Evolutionary conservation across 2,797 vertebrate species (phyloP), one percentile per base, ranked within the genome.

Genomic region (Hippopotamyrus pictus): DNA sequence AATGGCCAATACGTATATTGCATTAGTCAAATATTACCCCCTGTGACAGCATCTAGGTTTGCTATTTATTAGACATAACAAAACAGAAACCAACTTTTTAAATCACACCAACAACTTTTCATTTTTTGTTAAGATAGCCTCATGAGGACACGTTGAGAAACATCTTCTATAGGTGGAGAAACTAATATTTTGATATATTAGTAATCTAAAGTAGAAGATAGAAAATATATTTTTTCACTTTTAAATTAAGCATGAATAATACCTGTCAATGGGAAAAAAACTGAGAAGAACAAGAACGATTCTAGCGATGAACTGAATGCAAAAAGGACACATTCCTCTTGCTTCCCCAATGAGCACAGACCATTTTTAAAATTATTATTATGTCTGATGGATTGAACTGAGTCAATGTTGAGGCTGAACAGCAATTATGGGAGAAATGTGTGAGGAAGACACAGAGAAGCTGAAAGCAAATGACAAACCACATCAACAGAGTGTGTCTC

Each of bases 171-270:
- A 46, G 41, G 69, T 37, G 50, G 83, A 87, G n/a, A 41, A 89
- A 57, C 54, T 86, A 65, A 86, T 86, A 73, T 87, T 86, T 54
- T 73, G 1, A 54, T 76, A 76, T 89, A 51, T 79, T 89, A 89
- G 51, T 57, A 6, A 84, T 85, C 14, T 4, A 29, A 86, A 51
- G 65, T 87, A 87, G 69, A 19, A 22, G 83, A 17, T 22, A 89
- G 59, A 50, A 76, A 17, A 57, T 51, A 65, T 88, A 88, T 88
- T 89, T 89, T 89, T 87, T 41, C 65, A 53, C 65, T 54, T 69
- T 73, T 57, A 22, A 62, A 89, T 73, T 85, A 29, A 62, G 79
- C 22, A 44, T 33, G 83, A 51, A 37, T 86, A 25, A 33, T 89
- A 69, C 59, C 48, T 44, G 19, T 65, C 83, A 69, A 57, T 86